Conservation (phyloP, 2,888 invertebrate species). For the Anorthoa munda region DNA sequence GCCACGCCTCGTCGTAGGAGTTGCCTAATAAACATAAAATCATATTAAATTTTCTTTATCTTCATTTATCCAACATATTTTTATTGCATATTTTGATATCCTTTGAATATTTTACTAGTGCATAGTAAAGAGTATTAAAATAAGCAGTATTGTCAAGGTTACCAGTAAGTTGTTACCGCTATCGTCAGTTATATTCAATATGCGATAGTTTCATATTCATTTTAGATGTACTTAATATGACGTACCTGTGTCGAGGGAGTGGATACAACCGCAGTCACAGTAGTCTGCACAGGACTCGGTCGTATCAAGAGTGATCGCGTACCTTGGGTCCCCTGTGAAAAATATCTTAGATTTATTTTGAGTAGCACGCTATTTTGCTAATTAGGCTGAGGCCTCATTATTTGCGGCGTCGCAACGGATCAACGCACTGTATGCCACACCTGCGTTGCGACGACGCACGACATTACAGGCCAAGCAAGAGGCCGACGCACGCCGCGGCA, state of each 20-base stretch:
- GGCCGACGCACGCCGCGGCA: no score
- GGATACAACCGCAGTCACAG: slow-evolving; percentile 75
- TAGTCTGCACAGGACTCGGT: slow-evolving; percentile 79
- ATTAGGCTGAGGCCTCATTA: no score
- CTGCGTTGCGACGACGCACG: no score
- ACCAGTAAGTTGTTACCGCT: not conserved
- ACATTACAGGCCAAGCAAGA: no score
- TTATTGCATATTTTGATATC: slow-evolving; percentile 2
- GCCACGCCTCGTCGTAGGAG: slow-evolving; percentile 79
- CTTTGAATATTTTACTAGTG: not conserved
- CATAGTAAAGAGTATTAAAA: no score
- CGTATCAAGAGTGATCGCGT: slow-evolving; percentile 85
- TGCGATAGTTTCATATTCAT: not conserved
- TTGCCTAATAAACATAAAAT: slow-evolving; percentile 64
- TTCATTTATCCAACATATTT: not conserved
- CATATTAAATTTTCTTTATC: not conserved
- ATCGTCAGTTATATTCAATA: not conserved
- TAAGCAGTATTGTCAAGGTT: not conserved
- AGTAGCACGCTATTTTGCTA: no score
- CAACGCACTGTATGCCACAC: no score
- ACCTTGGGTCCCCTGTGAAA: slow-evolving; percentile 78
- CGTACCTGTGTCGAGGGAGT: slow-evolving; percentile 80
- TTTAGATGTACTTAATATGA: not conserved
- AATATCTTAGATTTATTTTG: not conserved
- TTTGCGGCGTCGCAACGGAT: no score